Evolutionary conservation across 2,113 vertebrate genomes (phyloP).

Genomic region (Peromyscus polionotus): DNA sequence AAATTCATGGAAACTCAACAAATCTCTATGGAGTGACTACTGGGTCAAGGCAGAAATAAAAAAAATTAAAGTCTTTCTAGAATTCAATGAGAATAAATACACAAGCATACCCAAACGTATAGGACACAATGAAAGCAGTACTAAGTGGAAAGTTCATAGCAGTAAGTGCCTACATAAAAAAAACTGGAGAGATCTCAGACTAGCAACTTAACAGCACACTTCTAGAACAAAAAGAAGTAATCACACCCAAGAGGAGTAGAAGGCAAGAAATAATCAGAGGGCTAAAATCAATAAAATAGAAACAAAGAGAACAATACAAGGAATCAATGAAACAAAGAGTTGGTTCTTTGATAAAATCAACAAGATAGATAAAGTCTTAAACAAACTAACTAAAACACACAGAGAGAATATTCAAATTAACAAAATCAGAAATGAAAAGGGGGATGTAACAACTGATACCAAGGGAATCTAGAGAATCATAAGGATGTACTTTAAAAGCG

Average conservation of each 20-base stretch:
- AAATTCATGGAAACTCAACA: background rate
- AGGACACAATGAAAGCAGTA: background rate
- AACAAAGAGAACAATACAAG: background rate
- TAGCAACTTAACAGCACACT: background rate
- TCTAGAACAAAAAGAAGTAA: background rate
- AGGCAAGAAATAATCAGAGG: background rate
- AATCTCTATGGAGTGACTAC: too few species aligned
- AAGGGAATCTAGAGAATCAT: background rate
- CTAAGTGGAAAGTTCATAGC: background rate
- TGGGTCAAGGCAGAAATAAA: background rate
- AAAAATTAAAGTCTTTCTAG: too few species aligned
- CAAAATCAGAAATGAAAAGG: background rate
- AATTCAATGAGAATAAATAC: background rate
- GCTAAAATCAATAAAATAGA: background rate
- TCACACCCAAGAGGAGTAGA: background rate
- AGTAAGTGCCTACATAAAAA: background rate
- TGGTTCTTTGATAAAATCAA: background rate
- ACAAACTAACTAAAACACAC: background rate
- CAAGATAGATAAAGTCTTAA: background rate
- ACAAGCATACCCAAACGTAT: background rate
- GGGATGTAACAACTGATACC: background rate
- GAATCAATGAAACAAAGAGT: background rate
- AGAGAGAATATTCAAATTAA: background rate
- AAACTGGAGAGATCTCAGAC: background rate
- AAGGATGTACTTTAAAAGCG: background rate